A percentile compares a stretch with the other conserved stretches of the same genome.
Evolutionary conservation across 2,888 invertebrate genomes (phyloP).

Genomic region (Apamea epomidion): DNA sequence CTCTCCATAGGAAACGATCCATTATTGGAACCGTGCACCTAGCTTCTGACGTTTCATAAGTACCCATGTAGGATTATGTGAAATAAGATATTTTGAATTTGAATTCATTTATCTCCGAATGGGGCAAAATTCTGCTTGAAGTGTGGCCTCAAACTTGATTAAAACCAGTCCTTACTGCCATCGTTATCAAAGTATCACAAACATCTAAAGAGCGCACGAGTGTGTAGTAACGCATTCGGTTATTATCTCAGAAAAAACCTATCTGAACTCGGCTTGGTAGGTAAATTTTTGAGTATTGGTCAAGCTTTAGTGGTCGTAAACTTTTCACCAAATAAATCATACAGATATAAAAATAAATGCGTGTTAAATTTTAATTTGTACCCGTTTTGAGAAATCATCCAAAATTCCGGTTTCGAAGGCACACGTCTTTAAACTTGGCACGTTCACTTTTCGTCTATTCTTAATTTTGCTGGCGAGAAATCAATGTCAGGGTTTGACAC

Average conservation of each 20-base stretch:
- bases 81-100: background rate
- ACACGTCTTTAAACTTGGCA: conserved; percentile 54
- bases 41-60: background rate
- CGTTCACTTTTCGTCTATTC: conserved; percentile 53
- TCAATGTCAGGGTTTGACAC: conserved; percentile 44
- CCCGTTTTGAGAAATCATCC: conserved; percentile 52
- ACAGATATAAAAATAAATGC: background rate
- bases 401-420: conserved; percentile 42
- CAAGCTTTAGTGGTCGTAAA: conserved; percentile 3
- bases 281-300: background rate
- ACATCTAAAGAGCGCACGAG: conserved; percentile 17
- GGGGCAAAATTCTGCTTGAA: background rate
- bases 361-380: conserved; percentile 21
- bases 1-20: background rate
- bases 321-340: conserved; percentile 19
- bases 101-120: background rate
- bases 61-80: no score
- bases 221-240: background rate
- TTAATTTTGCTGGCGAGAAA: conserved; percentile 60
- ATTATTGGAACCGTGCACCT: background rate
- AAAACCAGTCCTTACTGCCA: background rate
- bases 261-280: background rate
- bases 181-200: conserved; percentile 12
- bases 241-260: conserved; percentile 9
- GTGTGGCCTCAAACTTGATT: background rate